Percentiles rank a stretch among this genome's conserved stretches.
Evolutionary conservation across 2,797 vertebrate genomes (phyloP).

Genomic region (Okamejei kenojei): DNA sequence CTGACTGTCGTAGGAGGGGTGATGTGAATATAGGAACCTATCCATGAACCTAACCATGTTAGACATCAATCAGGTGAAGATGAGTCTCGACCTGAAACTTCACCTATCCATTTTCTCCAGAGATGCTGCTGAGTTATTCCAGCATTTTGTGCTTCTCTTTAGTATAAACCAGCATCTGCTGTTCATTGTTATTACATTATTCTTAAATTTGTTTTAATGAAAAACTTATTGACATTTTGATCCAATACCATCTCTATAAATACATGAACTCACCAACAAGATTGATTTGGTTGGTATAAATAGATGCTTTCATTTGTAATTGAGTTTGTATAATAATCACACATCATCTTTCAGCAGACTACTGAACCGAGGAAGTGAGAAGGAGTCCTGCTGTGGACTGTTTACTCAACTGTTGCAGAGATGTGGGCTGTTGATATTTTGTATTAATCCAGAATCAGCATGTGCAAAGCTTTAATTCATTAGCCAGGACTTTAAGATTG

Average conservation of each 20-base stretch:
- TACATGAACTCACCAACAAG: background rate
- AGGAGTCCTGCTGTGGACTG: background rate
- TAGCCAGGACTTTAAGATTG: background rate
- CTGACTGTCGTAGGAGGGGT: too few species aligned
- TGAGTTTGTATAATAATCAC: background rate
- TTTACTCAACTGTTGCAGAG: background rate
- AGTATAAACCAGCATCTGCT: too few species aligned
- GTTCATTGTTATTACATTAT: background rate
- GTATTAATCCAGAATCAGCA: background rate
- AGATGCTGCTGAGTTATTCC: too few species aligned
- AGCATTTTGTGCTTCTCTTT: too few species aligned
- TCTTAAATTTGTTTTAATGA: background rate
- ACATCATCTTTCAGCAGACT: background rate
- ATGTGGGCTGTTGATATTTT: background rate
- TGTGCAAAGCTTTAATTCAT: background rate
- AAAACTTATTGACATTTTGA: background rate
- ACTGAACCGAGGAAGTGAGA: background rate
- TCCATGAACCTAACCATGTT: too few species aligned
- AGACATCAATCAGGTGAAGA: too few species aligned
- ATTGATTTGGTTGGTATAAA: background rate
- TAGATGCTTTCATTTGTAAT: slow-evolving; percentile 14
- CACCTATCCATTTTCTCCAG: too few species aligned
- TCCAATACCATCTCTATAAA: background rate
- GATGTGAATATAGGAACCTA: too few species aligned
- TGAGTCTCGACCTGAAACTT: too few species aligned